These are phyloP conservation scores for Podarcis lilfordi DNA, from an alignment of 2,797 vertebrate genomes.

Conservation along the genomic window DNA sequence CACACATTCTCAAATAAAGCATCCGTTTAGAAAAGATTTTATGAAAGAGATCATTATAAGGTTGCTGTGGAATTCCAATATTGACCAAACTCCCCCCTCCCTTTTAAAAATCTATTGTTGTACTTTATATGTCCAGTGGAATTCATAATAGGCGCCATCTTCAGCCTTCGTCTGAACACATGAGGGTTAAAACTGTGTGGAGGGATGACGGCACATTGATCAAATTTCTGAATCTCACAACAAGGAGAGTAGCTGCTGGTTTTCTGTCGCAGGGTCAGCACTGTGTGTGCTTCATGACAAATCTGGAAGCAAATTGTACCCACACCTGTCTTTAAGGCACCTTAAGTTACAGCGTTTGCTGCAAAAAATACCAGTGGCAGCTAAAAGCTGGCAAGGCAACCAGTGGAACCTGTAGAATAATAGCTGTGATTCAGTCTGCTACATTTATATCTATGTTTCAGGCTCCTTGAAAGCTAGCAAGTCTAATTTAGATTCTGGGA, in stretches of 20 bases:
- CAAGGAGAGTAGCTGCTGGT: not conserved
- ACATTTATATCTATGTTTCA: not conserved
- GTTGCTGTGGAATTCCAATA: not conserved
- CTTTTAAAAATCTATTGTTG: too few relatives aligned
- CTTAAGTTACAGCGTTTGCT: not conserved
- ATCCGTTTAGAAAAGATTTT: not conserved
- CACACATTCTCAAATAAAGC: not conserved
- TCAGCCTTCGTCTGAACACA: too few relatives aligned
- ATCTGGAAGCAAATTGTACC: not conserved
- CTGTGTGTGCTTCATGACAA: not conserved
- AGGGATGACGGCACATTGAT: not conserved
- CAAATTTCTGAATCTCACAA: not conserved
- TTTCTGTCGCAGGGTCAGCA: fast-evolving
- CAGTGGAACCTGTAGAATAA: not conserved
- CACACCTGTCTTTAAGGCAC: not conserved
- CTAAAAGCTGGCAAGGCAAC: not conserved
- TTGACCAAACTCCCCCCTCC: too few relatives aligned
- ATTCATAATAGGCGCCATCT: too few relatives aligned
- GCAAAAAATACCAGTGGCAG: not conserved
- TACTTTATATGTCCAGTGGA: too few relatives aligned
- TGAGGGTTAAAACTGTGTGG: too few relatives aligned
- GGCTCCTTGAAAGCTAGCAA: not conserved
- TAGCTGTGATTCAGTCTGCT: not conserved
- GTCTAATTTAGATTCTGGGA: not conserved
- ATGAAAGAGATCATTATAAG: not conserved